Percentiles rank a stretch among this genome's conserved stretches.
These are phyloP conservation scores for Acropora tenuis DNA, from an alignment of 64 coral and sea anemone genomes.

Conservation along the genomic window DNA sequence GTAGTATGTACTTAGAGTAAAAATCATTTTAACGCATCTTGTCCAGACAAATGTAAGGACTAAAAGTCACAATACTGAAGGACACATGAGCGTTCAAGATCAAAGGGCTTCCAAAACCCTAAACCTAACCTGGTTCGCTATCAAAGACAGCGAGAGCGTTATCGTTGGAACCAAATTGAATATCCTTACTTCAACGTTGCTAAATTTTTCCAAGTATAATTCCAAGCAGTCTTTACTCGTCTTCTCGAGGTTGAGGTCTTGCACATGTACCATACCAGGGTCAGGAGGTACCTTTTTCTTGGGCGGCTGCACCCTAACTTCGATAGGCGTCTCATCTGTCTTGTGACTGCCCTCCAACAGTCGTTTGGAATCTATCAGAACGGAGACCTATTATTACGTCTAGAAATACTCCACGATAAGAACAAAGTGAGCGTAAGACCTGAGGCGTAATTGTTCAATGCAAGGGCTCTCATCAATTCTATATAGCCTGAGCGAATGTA, in stretches of 20 bases:
- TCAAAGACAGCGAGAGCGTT: conserved; percentile 28
- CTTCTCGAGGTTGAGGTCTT: conserved; percentile 28
- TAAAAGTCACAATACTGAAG: no score
- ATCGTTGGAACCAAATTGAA: conserved; percentile 30
- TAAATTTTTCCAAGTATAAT: conserved; percentile 58
- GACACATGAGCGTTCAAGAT: not conserved
- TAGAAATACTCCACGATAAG: no score
- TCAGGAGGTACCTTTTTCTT: conserved; percentile 58
- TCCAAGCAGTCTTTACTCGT: conserved; percentile 42
- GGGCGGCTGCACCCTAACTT: not conserved
- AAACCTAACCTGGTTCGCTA: conserved; percentile 49
- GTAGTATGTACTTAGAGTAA: no score
- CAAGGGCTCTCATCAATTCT: no score
- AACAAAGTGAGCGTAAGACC: no score
- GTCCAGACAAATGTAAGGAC: not conserved
- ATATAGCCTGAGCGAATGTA: no score
- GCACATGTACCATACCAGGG: conserved; percentile 44
- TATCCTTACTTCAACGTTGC: conserved; percentile 33
- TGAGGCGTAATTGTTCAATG: no score
- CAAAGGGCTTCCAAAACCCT: not conserved
- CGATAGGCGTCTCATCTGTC: not conserved
- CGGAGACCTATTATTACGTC: not conserved
- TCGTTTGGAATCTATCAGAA: not conserved
- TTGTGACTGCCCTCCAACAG: not conserved
- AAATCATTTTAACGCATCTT: not conserved